A percentile compares a stretch with the other conserved stretches of the same genome.
Evolutionary conservation across 2,888 invertebrate species (phyloP).

Genomic region (Aleiodes alternator): DNA sequence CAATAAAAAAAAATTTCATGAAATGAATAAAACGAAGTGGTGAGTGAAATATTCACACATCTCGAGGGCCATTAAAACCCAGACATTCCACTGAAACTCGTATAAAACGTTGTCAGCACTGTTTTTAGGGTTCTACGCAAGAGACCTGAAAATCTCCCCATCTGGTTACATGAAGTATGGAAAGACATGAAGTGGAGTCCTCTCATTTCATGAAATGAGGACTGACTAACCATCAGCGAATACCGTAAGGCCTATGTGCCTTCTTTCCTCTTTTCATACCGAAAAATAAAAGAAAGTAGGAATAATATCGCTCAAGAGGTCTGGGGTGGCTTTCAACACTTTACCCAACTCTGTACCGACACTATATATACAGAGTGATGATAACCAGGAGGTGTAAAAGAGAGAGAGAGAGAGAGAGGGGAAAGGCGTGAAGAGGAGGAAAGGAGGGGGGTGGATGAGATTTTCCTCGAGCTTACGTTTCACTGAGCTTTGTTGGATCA

Average conservation of each 20-base stretch:
- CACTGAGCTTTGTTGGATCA: constrained; percentile 54
- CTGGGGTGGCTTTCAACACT: constrained; percentile 14
- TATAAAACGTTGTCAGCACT: no score
- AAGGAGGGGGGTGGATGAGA: constrained; percentile 22
- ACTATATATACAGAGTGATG: constrained; percentile 22
- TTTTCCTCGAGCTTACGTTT: constrained; percentile 46
- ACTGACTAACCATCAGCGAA: constrained; percentile 12
- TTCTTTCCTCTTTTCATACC: background rate
- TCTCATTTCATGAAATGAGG: constrained; percentile 13
- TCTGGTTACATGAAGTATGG: background rate
- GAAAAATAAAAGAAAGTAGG: background rate
- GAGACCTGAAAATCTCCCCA: background rate
- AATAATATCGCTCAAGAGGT: constrained; percentile 25
- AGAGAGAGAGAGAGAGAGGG: no score
- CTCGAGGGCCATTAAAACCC: no score
- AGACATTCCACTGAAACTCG: no score
- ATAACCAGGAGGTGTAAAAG: background rate
- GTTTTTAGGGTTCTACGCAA: no score
- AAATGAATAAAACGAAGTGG: no score
- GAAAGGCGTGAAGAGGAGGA: background rate
- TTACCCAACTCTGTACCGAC: background rate
- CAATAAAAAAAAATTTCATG: no score
- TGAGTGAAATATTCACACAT: no score
- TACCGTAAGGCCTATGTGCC: background rate
- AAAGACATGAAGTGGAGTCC: constrained; percentile 2